These are phyloP conservation scores for Cyclophora albipunctata DNA, from an alignment of 2,888 invertebrate genomes.

Conservation along the genomic window DNA sequence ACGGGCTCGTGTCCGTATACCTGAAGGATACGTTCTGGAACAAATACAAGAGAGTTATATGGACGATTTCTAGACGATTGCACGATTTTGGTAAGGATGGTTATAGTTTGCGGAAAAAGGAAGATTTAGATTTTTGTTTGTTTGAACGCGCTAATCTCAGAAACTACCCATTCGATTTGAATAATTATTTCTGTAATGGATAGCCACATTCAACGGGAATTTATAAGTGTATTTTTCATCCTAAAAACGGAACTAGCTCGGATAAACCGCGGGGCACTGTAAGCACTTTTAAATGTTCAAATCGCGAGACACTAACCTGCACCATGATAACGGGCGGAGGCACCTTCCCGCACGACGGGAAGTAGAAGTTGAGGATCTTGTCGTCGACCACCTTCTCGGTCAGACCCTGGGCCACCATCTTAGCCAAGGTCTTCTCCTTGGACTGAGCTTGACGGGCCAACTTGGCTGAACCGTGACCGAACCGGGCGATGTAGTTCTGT, in stretches of 20 bases:
- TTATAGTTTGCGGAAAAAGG: no score
- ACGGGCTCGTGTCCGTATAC: constrained; percentile 89
- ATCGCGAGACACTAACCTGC: constrained; percentile 72
- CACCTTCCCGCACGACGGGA: constrained; percentile 95
- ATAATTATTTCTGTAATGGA: no score
- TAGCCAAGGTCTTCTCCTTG: constrained; percentile 98
- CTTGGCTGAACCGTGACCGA: constrained; percentile 99
- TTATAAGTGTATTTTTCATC: no score
- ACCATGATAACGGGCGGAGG: constrained; percentile 99
- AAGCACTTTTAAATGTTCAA: neutral
- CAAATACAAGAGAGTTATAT: neutral
- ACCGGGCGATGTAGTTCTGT: constrained; percentile 97
- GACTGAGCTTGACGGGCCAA: constrained; percentile 99
- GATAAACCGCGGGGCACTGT: no score
- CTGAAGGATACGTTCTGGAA: constrained; percentile 93
- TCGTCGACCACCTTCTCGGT: constrained; percentile 96
- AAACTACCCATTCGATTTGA: no score
- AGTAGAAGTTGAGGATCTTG: constrained; percentile 95
- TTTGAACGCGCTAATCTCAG: no score
- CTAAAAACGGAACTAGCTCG: no score
- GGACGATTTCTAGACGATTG: neutral
- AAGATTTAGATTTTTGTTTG: no score
- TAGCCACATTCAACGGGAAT: no score
- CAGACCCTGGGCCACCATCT: constrained; percentile 98
- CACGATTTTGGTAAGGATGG: no score